Percentiles rank a stretch among this genome's conserved stretches.
phyloP scores from a whole-genome alignment of 1,140 invertebrate species.

The Hypothenemus hampei region DNA sequence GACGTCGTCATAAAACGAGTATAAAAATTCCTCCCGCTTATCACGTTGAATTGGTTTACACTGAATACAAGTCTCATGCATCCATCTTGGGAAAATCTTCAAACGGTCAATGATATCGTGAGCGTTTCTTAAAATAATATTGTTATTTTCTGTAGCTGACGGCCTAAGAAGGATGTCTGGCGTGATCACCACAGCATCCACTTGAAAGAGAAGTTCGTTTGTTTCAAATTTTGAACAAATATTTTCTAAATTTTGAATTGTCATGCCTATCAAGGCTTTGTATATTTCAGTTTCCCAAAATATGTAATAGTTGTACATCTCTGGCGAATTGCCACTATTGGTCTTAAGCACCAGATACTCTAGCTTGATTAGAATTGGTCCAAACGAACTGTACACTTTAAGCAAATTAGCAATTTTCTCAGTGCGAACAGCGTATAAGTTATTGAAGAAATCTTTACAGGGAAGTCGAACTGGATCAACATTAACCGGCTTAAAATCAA shows the following conservation, averaged over 20 bases:
- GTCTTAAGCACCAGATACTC: slow-evolving; percentile 69
- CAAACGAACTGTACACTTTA: slow-evolving; percentile 65
- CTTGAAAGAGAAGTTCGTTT: slow-evolving; percentile 65
- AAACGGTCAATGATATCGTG: slow-evolving; percentile 64
- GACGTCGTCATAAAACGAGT: slow-evolving; percentile 76
- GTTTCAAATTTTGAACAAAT: slow-evolving; percentile 61
- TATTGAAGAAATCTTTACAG: slow-evolving; percentile 56
- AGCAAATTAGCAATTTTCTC: slow-evolving; percentile 61
- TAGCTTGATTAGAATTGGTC: slow-evolving; percentile 74
- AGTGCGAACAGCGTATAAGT: slow-evolving; percentile 61
- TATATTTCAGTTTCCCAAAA: slow-evolving; percentile 69
- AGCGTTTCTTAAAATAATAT: slow-evolving; percentile 60
- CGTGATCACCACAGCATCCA: slow-evolving; percentile 65
- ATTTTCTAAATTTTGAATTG: slow-evolving; percentile 63
- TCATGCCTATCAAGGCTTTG: slow-evolving; percentile 55
- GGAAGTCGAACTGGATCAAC: slow-evolving; percentile 31
- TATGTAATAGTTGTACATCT: slow-evolving; percentile 64
- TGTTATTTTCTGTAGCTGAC: slow-evolving; percentile 67
- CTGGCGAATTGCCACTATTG: slow-evolving; percentile 55
- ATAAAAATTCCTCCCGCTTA: slow-evolving; percentile 54
- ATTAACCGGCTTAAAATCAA: slow-evolving; percentile 32
- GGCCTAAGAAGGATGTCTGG: slow-evolving; percentile 72
- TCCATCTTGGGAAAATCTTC: slow-evolving; percentile 76
- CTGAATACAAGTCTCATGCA: slow-evolving; percentile 72
- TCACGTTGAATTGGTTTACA: slow-evolving; percentile 56